Base-by-base conservation (phyloP, 1,140 invertebrate genomes). In the Chrysomallon squamiferum region DNA sequence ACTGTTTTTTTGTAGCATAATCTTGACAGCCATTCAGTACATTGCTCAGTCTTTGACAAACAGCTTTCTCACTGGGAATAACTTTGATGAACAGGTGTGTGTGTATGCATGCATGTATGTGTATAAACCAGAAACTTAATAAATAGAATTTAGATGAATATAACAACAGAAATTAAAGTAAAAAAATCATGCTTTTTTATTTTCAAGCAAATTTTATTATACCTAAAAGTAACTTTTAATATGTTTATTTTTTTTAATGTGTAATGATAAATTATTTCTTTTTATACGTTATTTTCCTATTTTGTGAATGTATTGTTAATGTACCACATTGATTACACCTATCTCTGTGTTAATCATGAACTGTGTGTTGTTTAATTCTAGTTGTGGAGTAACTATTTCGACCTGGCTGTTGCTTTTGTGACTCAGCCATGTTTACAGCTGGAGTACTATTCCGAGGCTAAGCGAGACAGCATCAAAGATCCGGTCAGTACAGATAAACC, bases 21-120 rank as follows among this genome's bases (percentile, higher is more conserved):
- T 84, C 47, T 71, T 84, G 68, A 76, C 71, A 22, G 72, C 80
- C 49, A 73, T 79, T 6, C 75, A 79, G 60, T 82, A 80, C 56
- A 69, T 84, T 41, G 69, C 77, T 15, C 91, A 94, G 76, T 93
- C 94, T 3, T 85, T 98, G 15, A 91, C 92, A 2, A 91, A 92
- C 68, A 90, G 92, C 27, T 84, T 82, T 50, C 68, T 75, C 43
- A 72, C 79, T 29, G 79, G 87, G 69, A 66, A 86, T 78, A 72
- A 89, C 68, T 93, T 94, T 87, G 91, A 93, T 84, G 84, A 86
- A 76, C 87, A 89, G 84, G 90, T 90, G 27, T 33, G 22, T 1
- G 25, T 5, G n/a, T n/a, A n/a, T n/a, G n/a, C n/a, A n/a, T n/a
- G n/a, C n/a, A n/a, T n/a, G n/a, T n/a, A n/a, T n/a, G n/a, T n/a